phyloP scores from a whole-genome alignment of 2,113 vertebrate genomes.

The Myodes glareolus region DNA sequence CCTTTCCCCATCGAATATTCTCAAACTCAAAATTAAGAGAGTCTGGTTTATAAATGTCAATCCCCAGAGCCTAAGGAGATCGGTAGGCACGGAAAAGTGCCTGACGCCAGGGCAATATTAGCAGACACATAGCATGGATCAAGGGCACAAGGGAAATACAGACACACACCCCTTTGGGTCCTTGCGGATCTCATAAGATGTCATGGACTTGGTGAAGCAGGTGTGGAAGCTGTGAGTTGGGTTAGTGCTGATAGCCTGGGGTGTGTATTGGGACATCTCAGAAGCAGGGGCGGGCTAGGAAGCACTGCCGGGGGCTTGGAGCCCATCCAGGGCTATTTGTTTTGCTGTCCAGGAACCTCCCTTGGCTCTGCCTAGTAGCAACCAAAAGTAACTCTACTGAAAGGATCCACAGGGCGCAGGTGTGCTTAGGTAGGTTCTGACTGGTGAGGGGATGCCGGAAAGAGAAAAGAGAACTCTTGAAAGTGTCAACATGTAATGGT shows the following conservation, averaged over 20 bases:
- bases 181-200: neutral
- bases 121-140: neutral
- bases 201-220: neutral
- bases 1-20: neutral
- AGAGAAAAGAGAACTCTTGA: neutral
- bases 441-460: neutral
- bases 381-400: neutral
- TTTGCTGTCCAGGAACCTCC: neutral
- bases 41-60: neutral
- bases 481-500: neutral
- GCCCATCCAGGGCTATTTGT: neutral
- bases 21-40: neutral
- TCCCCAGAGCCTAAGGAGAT: neutral
- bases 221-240: neutral
- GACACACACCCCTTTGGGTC: neutral
- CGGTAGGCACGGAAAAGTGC: rapidly evolving
- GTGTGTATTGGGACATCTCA: neutral
- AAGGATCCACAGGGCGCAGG: neutral
- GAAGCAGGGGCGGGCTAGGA: neutral
- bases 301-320: neutral
- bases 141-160: neutral
- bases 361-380: neutral
- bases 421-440: neutral
- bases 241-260: conserved; percentile 6
- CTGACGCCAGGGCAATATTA: neutral